These are phyloP conservation scores for Pandemis heparana DNA, from an alignment of 2,888 invertebrate genomes.

Conservation along the genomic window DNA sequence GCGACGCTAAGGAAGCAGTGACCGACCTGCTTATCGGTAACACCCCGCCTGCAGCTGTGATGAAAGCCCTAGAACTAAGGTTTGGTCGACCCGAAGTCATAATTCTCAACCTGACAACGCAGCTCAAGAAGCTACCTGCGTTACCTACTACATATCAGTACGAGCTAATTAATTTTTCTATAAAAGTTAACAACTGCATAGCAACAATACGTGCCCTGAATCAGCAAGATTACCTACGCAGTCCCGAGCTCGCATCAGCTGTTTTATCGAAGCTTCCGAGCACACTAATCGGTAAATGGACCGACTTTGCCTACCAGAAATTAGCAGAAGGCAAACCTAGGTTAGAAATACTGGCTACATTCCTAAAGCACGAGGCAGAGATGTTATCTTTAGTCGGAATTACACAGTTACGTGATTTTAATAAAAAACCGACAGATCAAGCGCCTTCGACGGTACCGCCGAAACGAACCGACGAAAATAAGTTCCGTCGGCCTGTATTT, in stretches of 20 bases:
- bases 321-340: conserved; percentile 28
- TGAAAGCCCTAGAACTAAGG: no score
- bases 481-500: conserved; percentile 22
- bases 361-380: no score
- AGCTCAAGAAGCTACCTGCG: conserved; percentile 38
- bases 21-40: no score
- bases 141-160: conserved; percentile 21
- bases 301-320: conserved; percentile 42
- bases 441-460: no score
- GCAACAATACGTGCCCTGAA: conserved; percentile 27
- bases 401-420: no score
- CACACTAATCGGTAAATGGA: conserved; percentile 43
- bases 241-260: conserved; percentile 35
- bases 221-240: conserved; percentile 30
- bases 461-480: conserved; percentile 14
- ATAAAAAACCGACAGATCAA: no score
- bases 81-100: no score
- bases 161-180: no score
- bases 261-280: conserved; percentile 36
- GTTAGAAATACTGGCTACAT: conserved; percentile 44
- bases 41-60: no score
- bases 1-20: no score
- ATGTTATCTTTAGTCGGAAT: no score
- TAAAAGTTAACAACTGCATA: background rate
- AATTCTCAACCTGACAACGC: conserved; percentile 28